Conservation (phyloP, 2,888 invertebrate species). For the Aricia artaxerxes region DNA sequence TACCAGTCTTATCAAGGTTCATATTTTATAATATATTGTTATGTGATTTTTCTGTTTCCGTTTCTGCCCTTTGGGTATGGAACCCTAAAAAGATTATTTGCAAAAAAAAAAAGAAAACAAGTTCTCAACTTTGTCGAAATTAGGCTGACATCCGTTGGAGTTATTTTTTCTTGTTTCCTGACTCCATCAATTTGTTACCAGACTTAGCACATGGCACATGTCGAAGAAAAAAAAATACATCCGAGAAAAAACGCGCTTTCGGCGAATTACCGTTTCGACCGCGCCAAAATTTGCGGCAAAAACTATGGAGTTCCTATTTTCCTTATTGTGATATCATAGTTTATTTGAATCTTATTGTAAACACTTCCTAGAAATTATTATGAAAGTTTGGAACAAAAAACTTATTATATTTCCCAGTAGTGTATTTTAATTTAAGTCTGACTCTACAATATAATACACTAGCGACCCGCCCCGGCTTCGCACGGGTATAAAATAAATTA, state of each 20-base stretch:
- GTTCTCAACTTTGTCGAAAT: constrained; percentile 21
- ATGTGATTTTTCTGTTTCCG: too few relatives aligned
- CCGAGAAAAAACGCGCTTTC: neutral
- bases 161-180: constrained; percentile 4
- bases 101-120: constrained; percentile 48
- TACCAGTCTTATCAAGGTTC: too few relatives aligned
- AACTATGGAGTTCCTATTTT: neutral
- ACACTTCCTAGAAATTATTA: neutral
- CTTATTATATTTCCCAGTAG: neutral
- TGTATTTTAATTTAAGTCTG: neutral
- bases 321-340: constrained; percentile 2
- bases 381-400: neutral
- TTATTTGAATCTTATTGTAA: neutral
- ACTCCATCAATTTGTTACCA: constrained; percentile 2
- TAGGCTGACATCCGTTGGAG: neutral
- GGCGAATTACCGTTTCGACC: neutral
- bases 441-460: neutral
- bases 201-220: constrained; percentile 9
- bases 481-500: too few relatives aligned
- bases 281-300: neutral
- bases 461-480: too few relatives aligned
- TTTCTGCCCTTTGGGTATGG: neutral
- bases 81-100: neutral
- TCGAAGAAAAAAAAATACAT: neutral
- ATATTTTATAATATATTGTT: too few relatives aligned